phyloP scores from a whole-genome alignment of 1,140 invertebrate species.

The Geopemphigus sp. region DNA sequence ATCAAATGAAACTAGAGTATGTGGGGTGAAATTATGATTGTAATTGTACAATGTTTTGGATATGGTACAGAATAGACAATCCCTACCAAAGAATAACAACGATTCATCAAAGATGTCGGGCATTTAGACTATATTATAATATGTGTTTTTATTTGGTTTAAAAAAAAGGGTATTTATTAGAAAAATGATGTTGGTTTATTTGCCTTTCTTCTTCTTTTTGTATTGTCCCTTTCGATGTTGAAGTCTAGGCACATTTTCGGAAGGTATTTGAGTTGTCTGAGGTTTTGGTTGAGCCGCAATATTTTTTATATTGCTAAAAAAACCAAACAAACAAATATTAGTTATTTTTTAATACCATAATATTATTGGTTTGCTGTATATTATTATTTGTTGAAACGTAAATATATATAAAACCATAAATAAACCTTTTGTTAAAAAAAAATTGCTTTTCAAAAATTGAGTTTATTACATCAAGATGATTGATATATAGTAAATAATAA shows the following conservation, averaged over 20 bases:
- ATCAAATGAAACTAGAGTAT: neutral
- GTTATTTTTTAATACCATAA: too few relatives aligned
- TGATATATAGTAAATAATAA: neutral
- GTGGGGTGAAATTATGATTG: neutral
- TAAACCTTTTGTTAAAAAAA: too few relatives aligned
- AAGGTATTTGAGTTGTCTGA: constrained; percentile 59
- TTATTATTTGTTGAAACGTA: too few relatives aligned
- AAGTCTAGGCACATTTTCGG: constrained; percentile 59
- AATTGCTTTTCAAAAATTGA: neutral
- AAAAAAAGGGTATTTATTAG: neutral
- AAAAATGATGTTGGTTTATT: constrained; percentile 49
- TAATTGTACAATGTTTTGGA: neutral
- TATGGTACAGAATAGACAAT: neutral
- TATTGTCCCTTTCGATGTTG: constrained; percentile 64
- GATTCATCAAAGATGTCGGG: constrained; percentile 2
- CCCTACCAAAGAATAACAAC: neutral
- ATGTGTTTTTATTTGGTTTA: neutral
- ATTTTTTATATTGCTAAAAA: constrained; percentile 67
- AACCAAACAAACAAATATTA: constrained; percentile 48
- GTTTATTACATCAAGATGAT: neutral
- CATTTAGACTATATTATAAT: constrained; percentile 2
- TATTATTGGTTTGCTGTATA: too few relatives aligned
- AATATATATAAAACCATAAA: too few relatives aligned
- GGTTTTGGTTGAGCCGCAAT: constrained; percentile 61
- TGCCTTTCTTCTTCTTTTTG: constrained; percentile 66